Evolutionary conservation across 2,888 invertebrate genomes (phyloP), one percentile per base, ranked within the genome.

Genomic region (Byasa hedistus): DNA sequence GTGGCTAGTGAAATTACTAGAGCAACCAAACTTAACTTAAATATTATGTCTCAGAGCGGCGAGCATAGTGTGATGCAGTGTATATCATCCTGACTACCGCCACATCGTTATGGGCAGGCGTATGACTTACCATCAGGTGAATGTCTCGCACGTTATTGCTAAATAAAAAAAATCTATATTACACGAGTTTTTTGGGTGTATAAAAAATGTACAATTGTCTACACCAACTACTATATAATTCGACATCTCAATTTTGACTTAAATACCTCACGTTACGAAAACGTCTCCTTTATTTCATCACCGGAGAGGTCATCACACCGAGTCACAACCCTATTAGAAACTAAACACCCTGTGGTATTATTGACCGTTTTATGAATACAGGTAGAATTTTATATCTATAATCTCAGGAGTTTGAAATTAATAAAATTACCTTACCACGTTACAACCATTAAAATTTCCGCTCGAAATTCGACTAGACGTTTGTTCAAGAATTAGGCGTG

Each of bases 241-340:
- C 39, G 19, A 54, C 27, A 48, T 24, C n/a, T 57, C 51, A 61
- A 52, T 48, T 10, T 23, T 36, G 10, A 44, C 66, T 3, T 48
- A 56, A 59, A 51, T 57, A 57, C 39, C 71, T 66, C 79, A 74
- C 75, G 75, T 79, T 79, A 77, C 70, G 70, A 72, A 72, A 75
- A 76, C 74, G 76, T 76, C 70, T 66, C 64, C 77, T 79, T 84
- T 79, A 68, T 73, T 83, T 84, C 84, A 81, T 79, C 69, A 82
- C 84, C 84, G 57, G 79, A 76, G 74, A 72, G 81, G 77, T 83
- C 82, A 75, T 74, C 77, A 80, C 69, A 73, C 79, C 72, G 72
- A 75, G 78, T 71, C 57, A 61, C 57, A 61, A 61, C 44, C 51
- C 39, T 58, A 57, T 51, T 57, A 66, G 61, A 54, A 57, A 52